Evolutionary conservation across 2,888 invertebrate species (phyloP).

Genomic region (Chloromyia formosa): DNA sequence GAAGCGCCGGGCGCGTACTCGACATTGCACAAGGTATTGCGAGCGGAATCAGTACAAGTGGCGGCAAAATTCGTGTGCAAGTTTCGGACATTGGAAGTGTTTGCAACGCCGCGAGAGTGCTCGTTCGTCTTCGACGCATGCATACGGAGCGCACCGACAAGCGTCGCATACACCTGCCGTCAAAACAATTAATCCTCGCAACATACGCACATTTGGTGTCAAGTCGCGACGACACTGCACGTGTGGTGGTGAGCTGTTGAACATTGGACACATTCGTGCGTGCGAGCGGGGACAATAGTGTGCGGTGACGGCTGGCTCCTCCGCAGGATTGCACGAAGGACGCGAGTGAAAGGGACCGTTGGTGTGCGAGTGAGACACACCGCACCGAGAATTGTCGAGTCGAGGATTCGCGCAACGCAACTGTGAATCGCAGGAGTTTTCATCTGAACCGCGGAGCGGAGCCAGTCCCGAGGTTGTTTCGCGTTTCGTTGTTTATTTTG

Average conservation of each 20-base stretch:
- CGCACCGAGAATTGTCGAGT: no score
- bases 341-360: slow-evolving; percentile 12
- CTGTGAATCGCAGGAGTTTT: slow-evolving; percentile 15
- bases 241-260: background rate
- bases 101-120: background rate
- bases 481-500: slow-evolving; percentile 36
- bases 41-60: background rate
- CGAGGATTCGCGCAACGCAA: slow-evolving; percentile 27
- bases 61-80: background rate
- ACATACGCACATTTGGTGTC: slow-evolving; percentile 2
- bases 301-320: background rate
- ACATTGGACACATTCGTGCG: background rate
- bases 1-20: background rate
- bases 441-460: slow-evolving; percentile 15
- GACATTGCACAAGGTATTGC: background rate
- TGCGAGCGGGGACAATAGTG: background rate
- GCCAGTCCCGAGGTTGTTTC: slow-evolving; percentile 16
- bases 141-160: background rate
- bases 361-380: background rate
- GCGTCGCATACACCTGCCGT: slow-evolving; percentile 34
- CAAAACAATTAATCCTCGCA: slow-evolving; percentile 21
- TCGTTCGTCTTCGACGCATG: background rate
- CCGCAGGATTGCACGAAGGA: background rate
- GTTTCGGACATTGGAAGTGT: slow-evolving; percentile 3
- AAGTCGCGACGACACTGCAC: background rate